Evolutionary conservation across 2,797 vertebrate species (phyloP), one percentile per base, ranked within the genome.

Genomic region (Gymnothorax javanicus): DNA sequence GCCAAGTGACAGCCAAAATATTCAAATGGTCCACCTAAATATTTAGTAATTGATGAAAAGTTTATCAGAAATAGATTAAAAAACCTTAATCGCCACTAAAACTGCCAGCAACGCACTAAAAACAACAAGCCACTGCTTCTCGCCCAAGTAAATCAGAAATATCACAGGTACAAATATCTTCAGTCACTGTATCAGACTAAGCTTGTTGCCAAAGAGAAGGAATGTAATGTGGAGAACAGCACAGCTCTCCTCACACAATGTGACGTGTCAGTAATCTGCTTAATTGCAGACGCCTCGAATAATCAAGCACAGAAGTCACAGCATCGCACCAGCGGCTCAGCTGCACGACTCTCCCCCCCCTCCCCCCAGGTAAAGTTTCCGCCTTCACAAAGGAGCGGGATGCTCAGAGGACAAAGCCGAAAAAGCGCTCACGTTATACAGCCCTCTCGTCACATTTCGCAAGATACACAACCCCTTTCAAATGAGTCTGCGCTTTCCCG

Each of bases 221-320:
- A 58, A 86, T 50, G 59, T 54, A 57, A 33, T 27, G 73, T 15
- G 62, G 59, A 57, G 52, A 7, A 8, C 54, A 11, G 20, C 73
- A 50, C 62, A 43, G 60, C 23, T 20, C 50, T 20, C 83, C 87
- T 85, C 89, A 87, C 91, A 92, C 87, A 64, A 5, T 20, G 60
- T 23, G 5, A 90, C 77, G 83, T 90, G 91, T 87, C 91, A 90
- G 90, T 89, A 82, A 94, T 94, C 89, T 87, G 89, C 20, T 13
- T 84, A 77, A 86, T 69, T 89, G 89, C 88, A 91, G 89, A 69
- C 89, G 87, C 86, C 82, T 89, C 89, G 87, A 90, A 92, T 88
- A 25, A 73, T 17, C 43, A 20, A 17, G 54, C 58, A 62, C 73
- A n/a, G 73, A 13, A 15, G 59, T 33, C 83, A 27, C 60, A n/a